phyloP scores from a whole-genome alignment of 2,888 invertebrate genomes.

The Steinernema carpocapsae region DNA sequence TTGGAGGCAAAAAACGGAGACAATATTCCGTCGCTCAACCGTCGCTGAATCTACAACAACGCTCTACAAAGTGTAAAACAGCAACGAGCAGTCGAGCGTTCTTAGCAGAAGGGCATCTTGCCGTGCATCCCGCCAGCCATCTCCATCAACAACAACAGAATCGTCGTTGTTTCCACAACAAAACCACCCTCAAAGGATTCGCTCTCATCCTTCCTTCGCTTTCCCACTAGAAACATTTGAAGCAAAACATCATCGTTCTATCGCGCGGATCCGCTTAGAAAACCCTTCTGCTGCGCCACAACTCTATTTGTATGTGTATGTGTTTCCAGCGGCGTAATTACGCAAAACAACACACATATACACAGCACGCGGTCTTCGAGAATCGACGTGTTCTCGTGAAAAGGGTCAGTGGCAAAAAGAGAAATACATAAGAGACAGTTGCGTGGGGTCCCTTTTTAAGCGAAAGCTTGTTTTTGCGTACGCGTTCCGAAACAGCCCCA shows the following conservation, averaged over 20 bases:
- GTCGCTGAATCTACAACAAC: background rate
- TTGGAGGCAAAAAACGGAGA: background rate
- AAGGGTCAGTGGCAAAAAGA: background rate
- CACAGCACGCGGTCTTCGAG: background rate
- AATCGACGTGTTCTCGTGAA: no score
- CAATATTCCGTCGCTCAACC: background rate
- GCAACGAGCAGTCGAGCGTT: background rate
- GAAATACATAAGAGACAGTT: background rate
- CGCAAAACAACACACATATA: conserved; percentile 1
- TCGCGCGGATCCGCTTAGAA: conserved; percentile 2
- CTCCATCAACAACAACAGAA: conserved; percentile 31
- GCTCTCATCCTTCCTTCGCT: background rate
- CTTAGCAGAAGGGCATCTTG: conserved; percentile 1
- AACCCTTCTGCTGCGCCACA: background rate
- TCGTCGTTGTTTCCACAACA: conserved; percentile 32
- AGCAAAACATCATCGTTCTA: conserved; percentile 5
- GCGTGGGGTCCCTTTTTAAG: no score
- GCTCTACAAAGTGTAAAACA: background rate
- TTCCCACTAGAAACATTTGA: conserved; percentile 10
- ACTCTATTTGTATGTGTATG: conserved; percentile 1
- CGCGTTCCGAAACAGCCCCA: background rate
- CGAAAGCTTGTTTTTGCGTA: background rate
- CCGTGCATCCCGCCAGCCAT: background rate
- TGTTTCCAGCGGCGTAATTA: conserved; percentile 6
- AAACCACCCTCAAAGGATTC: conserved; percentile 30